Percentiles rank a stretch among this genome's conserved stretches.
Evolutionary conservation across 2,797 vertebrate species (phyloP).

Genomic region (Hoplostethus mediterraneus): DNA sequence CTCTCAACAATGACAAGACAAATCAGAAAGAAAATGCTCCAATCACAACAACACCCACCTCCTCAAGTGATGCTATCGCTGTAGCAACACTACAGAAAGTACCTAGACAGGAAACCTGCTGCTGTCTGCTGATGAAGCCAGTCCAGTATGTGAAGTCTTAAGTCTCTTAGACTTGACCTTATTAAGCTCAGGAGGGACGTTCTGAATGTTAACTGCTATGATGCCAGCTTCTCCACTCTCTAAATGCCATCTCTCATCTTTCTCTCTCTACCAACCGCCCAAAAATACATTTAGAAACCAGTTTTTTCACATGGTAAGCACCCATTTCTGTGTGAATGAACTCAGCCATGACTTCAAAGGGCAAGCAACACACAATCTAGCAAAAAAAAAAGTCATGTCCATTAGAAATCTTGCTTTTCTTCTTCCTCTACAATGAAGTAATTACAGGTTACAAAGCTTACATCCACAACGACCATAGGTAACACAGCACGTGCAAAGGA

Average conservation of each 20-base stretch:
- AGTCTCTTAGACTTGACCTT: slow-evolving; percentile 1
- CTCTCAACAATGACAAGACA: no score
- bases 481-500: not conserved
- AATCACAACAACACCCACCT: no score
- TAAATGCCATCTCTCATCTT: slow-evolving; percentile 17
- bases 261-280: slow-evolving; percentile 10
- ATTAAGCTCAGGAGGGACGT: slow-evolving; percentile 6
- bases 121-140: slow-evolving; percentile 6
- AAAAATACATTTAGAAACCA: no score
- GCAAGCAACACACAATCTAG: slow-evolving; percentile 34
- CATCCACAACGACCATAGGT: not conserved
- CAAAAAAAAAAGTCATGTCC: slow-evolving; percentile 36
- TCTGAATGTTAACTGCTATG: slow-evolving; percentile 11
- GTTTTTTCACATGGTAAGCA: slow-evolving; percentile 1
- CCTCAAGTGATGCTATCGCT: no score
- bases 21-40: no score
- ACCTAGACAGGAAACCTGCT: slow-evolving; percentile 23
- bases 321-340: slow-evolving; percentile 46
- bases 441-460: slow-evolving; percentile 6
- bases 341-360: slow-evolving; percentile 58
- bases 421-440: no score
- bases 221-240: not conserved
- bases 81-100: no score
- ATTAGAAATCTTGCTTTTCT: no score
- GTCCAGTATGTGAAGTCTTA: slow-evolving; percentile 1